These are phyloP conservation scores for Pterocles burchelli DNA, from an alignment of 2,113 vertebrate species.

Conservation along the genomic window DNA sequence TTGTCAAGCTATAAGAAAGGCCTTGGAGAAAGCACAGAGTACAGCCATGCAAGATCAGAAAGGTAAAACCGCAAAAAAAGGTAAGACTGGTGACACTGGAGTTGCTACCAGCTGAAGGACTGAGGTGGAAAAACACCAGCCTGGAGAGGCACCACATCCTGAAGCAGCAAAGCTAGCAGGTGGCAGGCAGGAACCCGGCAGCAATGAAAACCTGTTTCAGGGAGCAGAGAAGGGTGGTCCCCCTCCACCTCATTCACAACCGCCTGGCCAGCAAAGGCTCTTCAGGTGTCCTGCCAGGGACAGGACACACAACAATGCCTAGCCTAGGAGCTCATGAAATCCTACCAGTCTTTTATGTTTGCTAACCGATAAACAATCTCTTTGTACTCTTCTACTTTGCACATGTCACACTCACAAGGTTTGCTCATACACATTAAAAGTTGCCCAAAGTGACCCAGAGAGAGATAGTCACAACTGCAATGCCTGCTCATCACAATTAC, in stretches of 20 bases:
- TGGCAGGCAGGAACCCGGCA: background rate
- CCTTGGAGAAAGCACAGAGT: background rate
- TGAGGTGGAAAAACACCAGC: background rate
- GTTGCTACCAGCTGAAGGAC: background rate
- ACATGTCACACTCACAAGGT: background rate
- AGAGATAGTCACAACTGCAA: background rate
- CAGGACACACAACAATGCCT: rapidly evolving
- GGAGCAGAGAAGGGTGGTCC: background rate
- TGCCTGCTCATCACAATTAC: background rate
- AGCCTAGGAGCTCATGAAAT: background rate
- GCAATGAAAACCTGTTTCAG: background rate
- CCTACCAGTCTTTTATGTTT: background rate
- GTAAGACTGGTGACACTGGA: background rate
- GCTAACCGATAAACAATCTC: background rate
- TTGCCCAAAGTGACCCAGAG: background rate
- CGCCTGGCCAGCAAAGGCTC: background rate
- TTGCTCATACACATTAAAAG: background rate
- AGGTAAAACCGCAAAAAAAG: background rate
- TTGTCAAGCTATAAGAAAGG: background rate
- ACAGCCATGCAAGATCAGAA: background rate
- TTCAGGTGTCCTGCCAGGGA: background rate
- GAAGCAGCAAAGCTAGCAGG: background rate
- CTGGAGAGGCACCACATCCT: background rate
- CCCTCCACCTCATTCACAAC: background rate
- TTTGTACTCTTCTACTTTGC: background rate